Base-by-base conservation (phyloP, 2,888 invertebrate genomes). In the Dynastes maya region DNA sequence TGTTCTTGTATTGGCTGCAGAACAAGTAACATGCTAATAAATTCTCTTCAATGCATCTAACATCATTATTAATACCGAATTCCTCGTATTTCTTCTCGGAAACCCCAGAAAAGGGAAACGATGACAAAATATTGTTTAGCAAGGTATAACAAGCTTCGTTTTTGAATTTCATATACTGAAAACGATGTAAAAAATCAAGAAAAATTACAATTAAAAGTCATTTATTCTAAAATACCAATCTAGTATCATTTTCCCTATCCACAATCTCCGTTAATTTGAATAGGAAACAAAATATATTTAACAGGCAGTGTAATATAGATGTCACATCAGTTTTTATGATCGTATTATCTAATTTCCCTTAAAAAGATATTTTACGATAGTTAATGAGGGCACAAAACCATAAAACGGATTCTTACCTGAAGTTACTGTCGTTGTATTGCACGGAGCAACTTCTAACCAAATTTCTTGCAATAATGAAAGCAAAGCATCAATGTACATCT, bases 391-490 rank as follows among this genome's bases (percentile, higher is more conserved):
- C 0, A 37, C 5, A 37, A 37, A 37, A 37, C 32, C 5, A 32
- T 32, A 32, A 70, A 63, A 65, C 11, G 5, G 4, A 32, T 45
- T 53, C 13, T 13, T 72, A 74, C 72, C 72, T n/a, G 22, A 29
- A 58, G 22, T 40, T 13, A 53, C 67, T 1, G 49, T 71, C 11
- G 58, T 71, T 6, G 53, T 82, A 82, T 80, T 79, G 27, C 86
- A 85, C 0, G 95, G 93, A 68, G 92, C 90, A 13, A 94, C 94
- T 90, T 97, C 97, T 32, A 95, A 87, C 96, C 97, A 97, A 71
- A 95, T 94, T 86, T 96, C 96, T 86, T 94, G 91, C 77, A 97
- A 90, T 32, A 97, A 89, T 0, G 96, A 95, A 88, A 96, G 90
- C 65, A 97, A 89, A 51, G 92, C 91, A 79, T 91, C 90, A 45